Evolutionary conservation across 1,140 invertebrate species (phyloP).

Genomic region (Pantala flavescens): DNA sequence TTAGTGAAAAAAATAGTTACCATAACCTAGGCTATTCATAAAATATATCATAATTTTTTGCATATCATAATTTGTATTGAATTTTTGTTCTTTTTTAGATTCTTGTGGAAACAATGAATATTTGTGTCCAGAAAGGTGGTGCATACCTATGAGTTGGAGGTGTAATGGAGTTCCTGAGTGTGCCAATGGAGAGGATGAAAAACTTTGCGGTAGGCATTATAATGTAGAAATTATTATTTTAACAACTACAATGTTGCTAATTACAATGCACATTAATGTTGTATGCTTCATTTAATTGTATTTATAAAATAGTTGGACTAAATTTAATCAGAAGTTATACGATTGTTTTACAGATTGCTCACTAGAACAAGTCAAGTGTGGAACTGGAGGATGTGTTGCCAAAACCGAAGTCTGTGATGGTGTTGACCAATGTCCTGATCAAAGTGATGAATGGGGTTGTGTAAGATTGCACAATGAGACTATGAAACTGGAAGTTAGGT

Average conservation of each 20-base stretch:
- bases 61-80: too few relatives aligned
- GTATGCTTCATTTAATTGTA: too few relatives aligned
- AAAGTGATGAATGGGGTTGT: slow-evolving; percentile 53
- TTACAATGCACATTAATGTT: too few relatives aligned
- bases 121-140: slow-evolving; percentile 43
- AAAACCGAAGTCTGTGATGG: slow-evolving; percentile 45
- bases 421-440: slow-evolving; percentile 47
- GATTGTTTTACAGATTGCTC: slow-evolving; percentile 41
- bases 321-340: too few relatives aligned
- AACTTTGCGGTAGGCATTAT: slow-evolving; percentile 38
- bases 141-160: slow-evolving; percentile 43
- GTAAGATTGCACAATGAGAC: slow-evolving; percentile 27
- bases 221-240: too few relatives aligned
- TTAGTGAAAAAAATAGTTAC: too few relatives aligned
- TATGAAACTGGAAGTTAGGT: slow-evolving; percentile 20
- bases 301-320: too few relatives aligned
- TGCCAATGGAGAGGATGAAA: slow-evolving; percentile 52
- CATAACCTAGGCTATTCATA: too few relatives aligned
- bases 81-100: slow-evolving; percentile 25
- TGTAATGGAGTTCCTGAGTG: slow-evolving; percentile 56
- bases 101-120: slow-evolving; percentile 46
- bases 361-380: slow-evolving; percentile 45
- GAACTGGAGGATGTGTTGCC: slow-evolving; percentile 46
- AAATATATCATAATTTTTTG: too few relatives aligned
- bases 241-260: too few relatives aligned